Base-by-base conservation (phyloP, 2,888 invertebrate species). In the Parnassius orleans region DNA sequence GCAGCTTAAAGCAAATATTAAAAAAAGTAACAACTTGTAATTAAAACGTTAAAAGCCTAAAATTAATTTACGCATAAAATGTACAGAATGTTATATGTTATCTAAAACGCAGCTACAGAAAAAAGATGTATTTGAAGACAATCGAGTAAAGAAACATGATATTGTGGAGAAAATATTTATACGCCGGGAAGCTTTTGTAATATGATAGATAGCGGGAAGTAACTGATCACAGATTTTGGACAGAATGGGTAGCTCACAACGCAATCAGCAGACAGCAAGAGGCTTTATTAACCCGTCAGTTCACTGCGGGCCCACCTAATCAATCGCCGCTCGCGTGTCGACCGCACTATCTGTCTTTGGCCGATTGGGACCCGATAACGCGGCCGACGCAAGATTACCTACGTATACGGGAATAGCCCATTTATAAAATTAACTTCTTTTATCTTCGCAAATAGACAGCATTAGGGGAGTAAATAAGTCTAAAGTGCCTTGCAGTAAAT, bases 251-350 rank as follows among this genome's bases (percentile, higher is more conserved):
- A 77, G 84, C 81, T 86, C 85, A 86, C 83, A 79, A 83, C 84
- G 85, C 87, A 89, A 90, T 89, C 87, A 85, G 85, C 80, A 79
- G 77, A 79, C 78, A 82, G 77, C 78, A 74, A 75, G 76, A 84
- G 83, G 86, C 85, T 89, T 86, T 90, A 90, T 91, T 90, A 90
- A 88, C 87, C 86, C 88, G 88, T 85, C 87, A 86, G 84, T 82
- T 80, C 78, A 82, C 80, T 86, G 84, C 85, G 87, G 89, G 87
- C 79, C 75, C 72, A 78, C 77, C 87, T 90, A 90, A 91, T 91
- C 91, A 91, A 90, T 91, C 91, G 90, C 74, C 76, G 88, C 80
- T 90, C 83, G 91, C 89, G 90, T 90, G 91, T 84, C 85, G 82
- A 86, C 87, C 87, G 73, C 83, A 80, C 90, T 90, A 90, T 91